These are phyloP conservation scores for Caranx melampygus DNA, from an alignment of 2,113 vertebrate genomes.

Conservation along the genomic window DNA sequence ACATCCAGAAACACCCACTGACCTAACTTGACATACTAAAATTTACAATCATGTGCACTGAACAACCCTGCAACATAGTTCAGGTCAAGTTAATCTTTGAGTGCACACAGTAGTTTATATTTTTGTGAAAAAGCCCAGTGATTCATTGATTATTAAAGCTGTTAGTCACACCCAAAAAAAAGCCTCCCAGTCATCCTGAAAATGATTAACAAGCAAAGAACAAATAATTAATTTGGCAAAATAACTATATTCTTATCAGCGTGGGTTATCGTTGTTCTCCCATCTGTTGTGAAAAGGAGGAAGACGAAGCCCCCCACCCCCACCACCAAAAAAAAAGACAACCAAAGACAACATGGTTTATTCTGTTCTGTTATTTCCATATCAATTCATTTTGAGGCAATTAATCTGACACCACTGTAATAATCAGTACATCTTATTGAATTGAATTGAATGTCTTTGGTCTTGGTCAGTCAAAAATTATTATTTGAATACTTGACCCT, in stretches of 20 bases:
- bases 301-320: not conserved
- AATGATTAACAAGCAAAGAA: not conserved
- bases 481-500: too few species aligned
- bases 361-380: not conserved
- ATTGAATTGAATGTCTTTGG: not conserved
- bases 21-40: constrained; percentile 17
- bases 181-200: not conserved
- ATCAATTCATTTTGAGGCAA: not conserved
- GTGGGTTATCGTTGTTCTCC: not conserved
- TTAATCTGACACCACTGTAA: not conserved
- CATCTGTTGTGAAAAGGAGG: not conserved
- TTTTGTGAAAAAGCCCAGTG: not conserved
- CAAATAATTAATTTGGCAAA: not conserved
- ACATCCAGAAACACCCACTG: constrained; percentile 54
- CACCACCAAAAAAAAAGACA: too few species aligned
- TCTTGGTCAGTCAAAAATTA: too few species aligned
- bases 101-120: not conserved
- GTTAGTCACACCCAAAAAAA: not conserved
- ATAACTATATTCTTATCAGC: not conserved
- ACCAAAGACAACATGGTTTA: not conserved
- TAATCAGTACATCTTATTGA: not conserved
- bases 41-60: not conserved
- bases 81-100: not conserved
- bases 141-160: not conserved
- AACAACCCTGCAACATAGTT: not conserved